phyloP scores from a whole-genome alignment of 1,140 invertebrate species.

The Orius laevigatus region DNA sequence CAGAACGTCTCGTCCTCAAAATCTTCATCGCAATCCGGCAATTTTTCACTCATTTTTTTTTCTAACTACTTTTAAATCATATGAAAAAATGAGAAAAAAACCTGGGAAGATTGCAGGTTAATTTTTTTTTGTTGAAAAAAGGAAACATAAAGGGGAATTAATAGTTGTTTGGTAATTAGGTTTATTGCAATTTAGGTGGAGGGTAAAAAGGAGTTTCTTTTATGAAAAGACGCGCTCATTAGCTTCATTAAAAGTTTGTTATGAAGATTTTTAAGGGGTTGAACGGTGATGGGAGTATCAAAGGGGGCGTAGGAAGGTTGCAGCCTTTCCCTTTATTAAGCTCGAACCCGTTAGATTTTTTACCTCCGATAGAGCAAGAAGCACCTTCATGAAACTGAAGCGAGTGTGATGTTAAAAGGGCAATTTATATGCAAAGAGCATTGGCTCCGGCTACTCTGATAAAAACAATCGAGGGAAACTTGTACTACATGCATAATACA shows the following conservation, averaged over 20 bases:
- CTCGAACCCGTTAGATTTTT: conserved; percentile 1
- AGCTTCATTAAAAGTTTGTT: conserved; percentile 7
- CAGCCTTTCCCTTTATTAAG: conserved; percentile 1
- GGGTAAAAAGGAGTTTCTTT: not conserved
- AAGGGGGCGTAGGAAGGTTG: not conserved
- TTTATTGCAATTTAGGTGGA: not conserved
- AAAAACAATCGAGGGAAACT: too few species aligned
- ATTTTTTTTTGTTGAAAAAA: too few species aligned
- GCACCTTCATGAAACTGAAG: not conserved
- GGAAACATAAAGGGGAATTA: too few species aligned
- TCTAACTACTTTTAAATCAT: too few species aligned
- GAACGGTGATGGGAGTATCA: conserved; percentile 2
- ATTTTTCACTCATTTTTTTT: too few species aligned
- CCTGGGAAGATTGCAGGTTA: too few species aligned
- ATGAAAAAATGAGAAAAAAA: too few species aligned
- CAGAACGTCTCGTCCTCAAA: too few species aligned
- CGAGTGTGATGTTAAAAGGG: conserved; percentile 4
- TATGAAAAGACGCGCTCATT: not conserved
- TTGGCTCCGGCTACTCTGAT: not conserved
- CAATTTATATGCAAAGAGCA: conserved; percentile 7
- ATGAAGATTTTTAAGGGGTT: conserved; percentile 4
- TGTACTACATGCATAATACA: too few species aligned
- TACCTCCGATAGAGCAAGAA: not conserved
- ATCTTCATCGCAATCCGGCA: too few species aligned
- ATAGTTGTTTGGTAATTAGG: too few species aligned